These are phyloP conservation scores for Epiblema foenella DNA, from an alignment of 2,888 invertebrate genomes.

Conservation along the genomic window DNA sequence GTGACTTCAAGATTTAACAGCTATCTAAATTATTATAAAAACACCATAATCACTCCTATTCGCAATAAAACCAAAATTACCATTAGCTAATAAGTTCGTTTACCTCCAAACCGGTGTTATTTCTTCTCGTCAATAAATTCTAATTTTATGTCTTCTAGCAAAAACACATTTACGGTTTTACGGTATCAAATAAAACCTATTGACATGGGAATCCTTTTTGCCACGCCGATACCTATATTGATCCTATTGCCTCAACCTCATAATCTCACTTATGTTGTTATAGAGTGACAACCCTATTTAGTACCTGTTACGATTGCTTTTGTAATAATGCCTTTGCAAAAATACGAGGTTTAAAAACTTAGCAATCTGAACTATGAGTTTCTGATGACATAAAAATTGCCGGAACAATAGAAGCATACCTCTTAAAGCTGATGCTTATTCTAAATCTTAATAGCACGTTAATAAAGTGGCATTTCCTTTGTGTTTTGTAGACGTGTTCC, in stretches of 20 bases:
- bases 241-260: neutral
- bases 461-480: conserved; percentile 25
- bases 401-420: conserved; percentile 51
- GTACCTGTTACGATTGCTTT: neutral
- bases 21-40: neutral
- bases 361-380: conserved; percentile 54
- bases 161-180: conserved; percentile 61
- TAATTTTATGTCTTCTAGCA: conserved; percentile 46
- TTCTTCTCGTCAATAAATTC: conserved; percentile 56
- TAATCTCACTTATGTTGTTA: neutral
- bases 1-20: neutral
- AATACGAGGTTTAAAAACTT: conserved; percentile 12
- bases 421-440: conserved; percentile 44
- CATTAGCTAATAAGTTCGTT: conserved; percentile 39
- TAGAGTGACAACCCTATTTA: conserved; percentile 2
- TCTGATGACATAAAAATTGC: conserved; percentile 64
- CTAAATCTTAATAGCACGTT: conserved; percentile 21
- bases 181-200: conserved; percentile 59
- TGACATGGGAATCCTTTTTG: conserved; percentile 73
- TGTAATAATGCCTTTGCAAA: neutral
- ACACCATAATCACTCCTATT: conserved; percentile 16
- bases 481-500: conserved; percentile 33
- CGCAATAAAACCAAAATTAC: conserved; percentile 35
- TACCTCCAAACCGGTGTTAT: conserved; percentile 37
- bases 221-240: conserved; percentile 47